Conservation (phyloP, 2,797 vertebrate genomes). For the Liparis tanakae region DNA sequence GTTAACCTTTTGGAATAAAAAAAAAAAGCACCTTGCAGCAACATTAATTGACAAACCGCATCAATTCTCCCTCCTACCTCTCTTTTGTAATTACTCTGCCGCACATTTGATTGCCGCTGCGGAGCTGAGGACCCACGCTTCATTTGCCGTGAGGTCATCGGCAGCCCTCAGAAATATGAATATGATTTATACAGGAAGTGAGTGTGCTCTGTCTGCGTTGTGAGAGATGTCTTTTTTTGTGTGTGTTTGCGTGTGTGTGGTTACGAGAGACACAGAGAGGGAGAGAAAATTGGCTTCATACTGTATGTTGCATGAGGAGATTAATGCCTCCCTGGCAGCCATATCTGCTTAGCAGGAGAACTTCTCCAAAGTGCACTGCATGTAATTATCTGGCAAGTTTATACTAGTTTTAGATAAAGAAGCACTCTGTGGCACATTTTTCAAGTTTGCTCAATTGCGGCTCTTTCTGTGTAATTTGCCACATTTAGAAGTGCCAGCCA, state of each 20-base stretch:
- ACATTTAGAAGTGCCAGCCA: slow-evolving; percentile 33
- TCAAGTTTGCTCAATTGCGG: slow-evolving; percentile 45
- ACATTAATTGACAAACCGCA: slow-evolving; percentile 87
- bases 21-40: slow-evolving; percentile 85
- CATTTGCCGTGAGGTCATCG: slow-evolving; percentile 86
- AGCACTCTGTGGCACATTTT: slow-evolving; percentile 55
- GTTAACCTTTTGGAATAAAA: slow-evolving; percentile 87
- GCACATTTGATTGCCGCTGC: slow-evolving; percentile 79
- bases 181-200: slow-evolving; percentile 79
- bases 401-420: slow-evolving; percentile 69
- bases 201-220: slow-evolving; percentile 37
- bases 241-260: background rate
- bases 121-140: slow-evolving; percentile 80
- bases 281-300: slow-evolving; percentile 57
- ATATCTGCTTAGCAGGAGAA: slow-evolving; percentile 76
- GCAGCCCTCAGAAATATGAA: slow-evolving; percentile 82
- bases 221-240: slow-evolving; percentile 12
- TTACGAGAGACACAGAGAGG: slow-evolving; percentile 26
- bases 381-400: slow-evolving; percentile 76
- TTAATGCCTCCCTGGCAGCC: slow-evolving; percentile 80
- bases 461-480: slow-evolving; percentile 52
- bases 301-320: slow-evolving; percentile 75
- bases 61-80: slow-evolving; percentile 83
- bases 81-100: slow-evolving; percentile 85
- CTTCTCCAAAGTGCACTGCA: slow-evolving; percentile 67